A percentile compares a stretch with the other conserved stretches of the same genome.
Evolutionary conservation across 2,113 vertebrate species (phyloP).

Genomic region (Azemiops feae): DNA sequence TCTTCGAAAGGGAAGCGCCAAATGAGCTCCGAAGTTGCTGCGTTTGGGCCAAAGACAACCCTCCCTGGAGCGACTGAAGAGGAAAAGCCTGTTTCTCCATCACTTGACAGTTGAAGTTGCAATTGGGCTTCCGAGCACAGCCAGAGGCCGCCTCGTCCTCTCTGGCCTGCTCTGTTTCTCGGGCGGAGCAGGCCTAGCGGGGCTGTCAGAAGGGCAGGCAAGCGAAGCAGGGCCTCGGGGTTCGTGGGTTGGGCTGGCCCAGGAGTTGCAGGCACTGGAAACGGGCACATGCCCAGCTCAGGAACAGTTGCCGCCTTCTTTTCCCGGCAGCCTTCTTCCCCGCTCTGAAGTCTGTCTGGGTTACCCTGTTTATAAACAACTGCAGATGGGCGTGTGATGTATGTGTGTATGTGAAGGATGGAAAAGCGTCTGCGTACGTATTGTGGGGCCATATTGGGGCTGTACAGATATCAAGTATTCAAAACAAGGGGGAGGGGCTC

Average conservation of each 20-base stretch:
- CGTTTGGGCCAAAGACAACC: neutral
- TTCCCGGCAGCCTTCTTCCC: no score
- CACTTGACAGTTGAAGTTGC: neutral
- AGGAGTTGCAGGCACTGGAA: no score
- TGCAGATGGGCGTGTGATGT: neutral
- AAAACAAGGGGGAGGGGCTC: neutral
- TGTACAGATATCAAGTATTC: neutral
- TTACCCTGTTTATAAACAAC: neutral
- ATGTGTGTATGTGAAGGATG: neutral
- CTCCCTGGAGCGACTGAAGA: neutral
- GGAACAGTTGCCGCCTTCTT: neutral
- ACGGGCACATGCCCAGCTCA: neutral
- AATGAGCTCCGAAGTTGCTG: neutral
- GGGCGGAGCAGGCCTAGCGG: no score
- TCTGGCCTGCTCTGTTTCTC: neutral
- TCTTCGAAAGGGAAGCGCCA: neutral
- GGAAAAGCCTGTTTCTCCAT: neutral
- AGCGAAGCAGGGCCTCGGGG: neutral
- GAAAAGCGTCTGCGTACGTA: neutral
- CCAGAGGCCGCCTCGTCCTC: neutral
- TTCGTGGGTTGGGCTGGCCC: neutral
- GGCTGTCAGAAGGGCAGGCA: neutral
- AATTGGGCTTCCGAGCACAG: neutral
- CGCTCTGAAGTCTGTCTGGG: neutral
- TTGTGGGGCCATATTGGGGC: neutral